A percentile compares a stretch with the other conserved stretches of the same genome.
Conservation (phyloP, 2,113 vertebrate genomes). For the Sturnus vulgaris region DNA sequence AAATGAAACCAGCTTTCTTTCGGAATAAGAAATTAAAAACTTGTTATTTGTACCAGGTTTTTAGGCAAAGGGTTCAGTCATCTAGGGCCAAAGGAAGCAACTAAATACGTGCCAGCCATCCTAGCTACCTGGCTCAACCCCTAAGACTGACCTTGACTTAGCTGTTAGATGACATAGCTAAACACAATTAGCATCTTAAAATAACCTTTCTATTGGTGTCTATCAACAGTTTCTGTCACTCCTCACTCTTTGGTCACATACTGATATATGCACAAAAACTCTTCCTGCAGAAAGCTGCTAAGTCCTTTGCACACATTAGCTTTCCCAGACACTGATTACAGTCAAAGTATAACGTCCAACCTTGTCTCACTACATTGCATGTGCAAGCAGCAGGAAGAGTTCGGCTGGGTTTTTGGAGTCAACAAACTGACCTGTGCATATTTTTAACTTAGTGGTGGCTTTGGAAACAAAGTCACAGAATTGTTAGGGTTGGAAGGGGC, state of each 20-base stretch:
- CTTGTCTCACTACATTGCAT: fast-evolving
- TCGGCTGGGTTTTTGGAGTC: not conserved
- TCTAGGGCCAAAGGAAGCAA: not conserved
- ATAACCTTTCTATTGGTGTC: not conserved
- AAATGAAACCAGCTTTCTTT: not conserved
- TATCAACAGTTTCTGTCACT: not conserved
- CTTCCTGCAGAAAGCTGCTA: not conserved
- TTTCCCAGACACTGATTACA: not conserved
- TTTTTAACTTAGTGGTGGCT: not conserved
- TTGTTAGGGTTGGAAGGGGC: not conserved
- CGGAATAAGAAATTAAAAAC: fast-evolving
- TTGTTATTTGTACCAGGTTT: not conserved
- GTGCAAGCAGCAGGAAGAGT: not conserved
- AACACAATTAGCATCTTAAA: not conserved
- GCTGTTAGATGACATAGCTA: not conserved
- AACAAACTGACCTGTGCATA: not conserved
- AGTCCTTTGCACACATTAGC: fast-evolving
- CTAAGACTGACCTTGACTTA: not conserved
- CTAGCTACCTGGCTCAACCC: not conserved
- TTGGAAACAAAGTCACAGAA: not conserved
- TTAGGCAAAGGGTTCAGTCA: not conserved
- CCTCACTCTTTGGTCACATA: not conserved
- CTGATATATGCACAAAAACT: not conserved
- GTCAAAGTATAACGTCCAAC: not conserved
- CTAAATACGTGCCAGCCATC: not conserved